Evolutionary conservation across 1,140 invertebrate species (phyloP), one percentile per base, ranked within the genome.

Genomic region (Pantala flavescens): DNA sequence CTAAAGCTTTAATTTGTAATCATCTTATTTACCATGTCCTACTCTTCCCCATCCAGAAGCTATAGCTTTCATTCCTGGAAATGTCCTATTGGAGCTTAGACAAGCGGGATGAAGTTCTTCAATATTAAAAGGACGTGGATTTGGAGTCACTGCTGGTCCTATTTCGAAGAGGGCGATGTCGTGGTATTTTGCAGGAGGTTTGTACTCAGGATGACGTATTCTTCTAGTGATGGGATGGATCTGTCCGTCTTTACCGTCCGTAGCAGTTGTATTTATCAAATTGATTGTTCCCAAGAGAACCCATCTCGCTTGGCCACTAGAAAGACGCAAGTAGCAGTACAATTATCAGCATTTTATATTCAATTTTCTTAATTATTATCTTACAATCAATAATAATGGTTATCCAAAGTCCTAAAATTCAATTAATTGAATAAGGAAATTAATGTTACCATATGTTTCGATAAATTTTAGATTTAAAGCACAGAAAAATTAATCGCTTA

Each of bases 121-220:
- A 5, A 9, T 36, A 9, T 36, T 36, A 2, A 36, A 36, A 36
- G 28, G 28, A 36, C 28, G 28, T 43, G 74, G 24, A 70, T 73
- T 77, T 43, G 80, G 78, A 14, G 28, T 36, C 9, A 36, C 28
- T 5, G 28, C 28, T 5, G 28, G 73, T 2, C 77, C 77, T 28
- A 85, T 74, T 71, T 80, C 77, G 12, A 85, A 72, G 9, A 85
- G 74, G 23, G 83, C 83, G 28, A 86, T 82, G 77, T 86, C 84
- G 72, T 84, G 77, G 75, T 84, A 84, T 63, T 78, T 81, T 0
- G 82, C 80, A 2, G 86, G 84, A 7, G 81, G 79, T 14, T 80
- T 81, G 77, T 87, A 90, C 49, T 83, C 78, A 1, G 87, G 86
- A 82, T 88, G 83, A 7, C 74, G 71, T 36, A 81, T 78, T 28